Evolutionary conservation across 92 coral and sea anemone genomes (phyloP).

Genomic region (Ricordea florida): DNA sequence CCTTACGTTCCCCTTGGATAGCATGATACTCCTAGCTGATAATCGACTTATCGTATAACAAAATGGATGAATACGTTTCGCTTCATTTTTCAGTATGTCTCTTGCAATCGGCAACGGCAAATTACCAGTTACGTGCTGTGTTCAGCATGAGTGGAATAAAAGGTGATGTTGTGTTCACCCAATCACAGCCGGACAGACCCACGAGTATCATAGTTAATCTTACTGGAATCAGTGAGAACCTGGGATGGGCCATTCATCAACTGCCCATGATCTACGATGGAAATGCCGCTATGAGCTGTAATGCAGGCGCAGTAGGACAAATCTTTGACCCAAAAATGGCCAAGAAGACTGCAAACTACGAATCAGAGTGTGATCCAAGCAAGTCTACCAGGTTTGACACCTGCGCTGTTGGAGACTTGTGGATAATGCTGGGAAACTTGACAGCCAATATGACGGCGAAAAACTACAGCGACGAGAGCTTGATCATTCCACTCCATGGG

Average conservation of each 20-base stretch:
- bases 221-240: conserved; percentile 65
- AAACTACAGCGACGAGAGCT: conserved; percentile 33
- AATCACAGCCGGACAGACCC: conserved; percentile 12
- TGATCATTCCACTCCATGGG: conserved; percentile 71
- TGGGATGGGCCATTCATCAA: conserved; percentile 69
- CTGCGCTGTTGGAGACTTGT: conserved; percentile 89
- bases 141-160: conserved; percentile 90
- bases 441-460: conserved; percentile 8
- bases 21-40: too few species aligned
- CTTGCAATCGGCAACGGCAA: not conserved
- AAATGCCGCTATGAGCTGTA: conserved; percentile 70
- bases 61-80: not conserved
- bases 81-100: not conserved
- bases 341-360: conserved; percentile 24
- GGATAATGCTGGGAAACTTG: conserved; percentile 70
- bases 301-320: conserved; percentile 53
- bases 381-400: conserved; percentile 18
- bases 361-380: conserved; percentile 26
- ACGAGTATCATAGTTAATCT: conserved; percentile 69
- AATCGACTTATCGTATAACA: too few species aligned
- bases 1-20: too few species aligned
- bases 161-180: conserved; percentile 69
- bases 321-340: conserved; percentile 74
- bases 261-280: conserved; percentile 91
- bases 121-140: conserved; percentile 42